Base-by-base conservation (phyloP, 2,888 invertebrate species). In the Apamea monoglypha region DNA sequence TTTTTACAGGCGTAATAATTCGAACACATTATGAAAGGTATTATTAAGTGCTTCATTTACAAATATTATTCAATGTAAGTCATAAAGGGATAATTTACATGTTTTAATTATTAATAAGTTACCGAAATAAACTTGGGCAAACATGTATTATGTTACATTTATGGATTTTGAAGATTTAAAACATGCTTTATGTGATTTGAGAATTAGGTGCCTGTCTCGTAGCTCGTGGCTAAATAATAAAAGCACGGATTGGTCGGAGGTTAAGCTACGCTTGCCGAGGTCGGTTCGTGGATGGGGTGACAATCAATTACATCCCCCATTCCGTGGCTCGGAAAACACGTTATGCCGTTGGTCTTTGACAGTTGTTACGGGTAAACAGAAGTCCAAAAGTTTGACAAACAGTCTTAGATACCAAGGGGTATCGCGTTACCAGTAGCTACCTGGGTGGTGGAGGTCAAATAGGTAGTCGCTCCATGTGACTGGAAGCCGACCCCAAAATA, bases 1-100 rank as follows among this genome's bases (percentile, higher is more conserved):
- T 77, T 50, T 61, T 82, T 81, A 78, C 59, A 44, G 25, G 14
- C n/a, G 47, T 61, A 68, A 83, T 79, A 74, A 83, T 69, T 67
- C 21, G 4, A 32, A 56, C 61, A 73, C 44, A 50, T 74, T 78
- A 70, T 53, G 18, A 82, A 61, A 68, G n/a, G 25, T 10, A 66
- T 80, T 44, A 61, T 53, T 44, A 63, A 61, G 61, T 29, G 36
- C 36, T 53, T 74, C 4, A 68, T 78, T 82, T 36, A 29, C 21
- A 36, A 69, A 73, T 79, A 47, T 78, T 59, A 79, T 72, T 79
- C 6, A 36, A 47, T 36, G 36, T 50, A 7, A 21, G 25, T 59
- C 4, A 44, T 80, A 7, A 66, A 47, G 18, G 18, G 29, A 47
- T 16, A 66, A 78, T 66, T 56, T 80, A 66, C 47, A 59, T 6